Evolutionary conservation across 2,888 invertebrate genomes (phyloP), one percentile per base, ranked within the genome.

Genomic region (Melipona bicolor): DNA sequence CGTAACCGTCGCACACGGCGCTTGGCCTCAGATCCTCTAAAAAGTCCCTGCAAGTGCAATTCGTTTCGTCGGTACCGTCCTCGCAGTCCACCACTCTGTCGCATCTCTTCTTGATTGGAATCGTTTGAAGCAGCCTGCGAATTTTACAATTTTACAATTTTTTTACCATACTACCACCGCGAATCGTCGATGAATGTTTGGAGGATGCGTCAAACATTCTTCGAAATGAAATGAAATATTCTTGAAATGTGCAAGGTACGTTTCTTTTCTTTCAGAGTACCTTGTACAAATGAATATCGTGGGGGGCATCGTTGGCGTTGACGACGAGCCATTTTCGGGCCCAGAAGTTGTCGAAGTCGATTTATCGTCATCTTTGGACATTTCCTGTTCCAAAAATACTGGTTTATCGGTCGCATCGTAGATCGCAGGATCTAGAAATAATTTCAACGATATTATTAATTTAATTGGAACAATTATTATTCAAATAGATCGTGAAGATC

Each of bases 21-120:
- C 95, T 94, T 19, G 96, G 95, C 83, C 95, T 90, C 2, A 94
- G 91, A 24, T 95, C 95, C 77, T 94, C 93, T 65, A 98, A 94
- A 90, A 96, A 96, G 91, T 97, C 97, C n/a, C 95, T 95, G 92
- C 98, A 98, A 0, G 95, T 95, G 92, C 98, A 98, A 81, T 96
- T 95, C 9, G 95, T 92, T 94, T 98, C 98, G 93, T 98, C 98
- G 0, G 97, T 97, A 6, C 97, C 97, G 95, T 98, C 98, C 94
- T 98, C 97, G 93, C 98, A 98, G 91, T 98, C 97, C 27, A 96
- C 94, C 80, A 95, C 95, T 65, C 95, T 96, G 91, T 98, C 96
- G 93, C 98, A 98, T 50, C 96, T 96, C 87, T 96, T 95, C 3
- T 92, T 88, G 43, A 95, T 94, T 0, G 96, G 95, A 79, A 98